Conservation (phyloP, 2,888 invertebrate genomes). For the Keiferia lycopersicella region DNA sequence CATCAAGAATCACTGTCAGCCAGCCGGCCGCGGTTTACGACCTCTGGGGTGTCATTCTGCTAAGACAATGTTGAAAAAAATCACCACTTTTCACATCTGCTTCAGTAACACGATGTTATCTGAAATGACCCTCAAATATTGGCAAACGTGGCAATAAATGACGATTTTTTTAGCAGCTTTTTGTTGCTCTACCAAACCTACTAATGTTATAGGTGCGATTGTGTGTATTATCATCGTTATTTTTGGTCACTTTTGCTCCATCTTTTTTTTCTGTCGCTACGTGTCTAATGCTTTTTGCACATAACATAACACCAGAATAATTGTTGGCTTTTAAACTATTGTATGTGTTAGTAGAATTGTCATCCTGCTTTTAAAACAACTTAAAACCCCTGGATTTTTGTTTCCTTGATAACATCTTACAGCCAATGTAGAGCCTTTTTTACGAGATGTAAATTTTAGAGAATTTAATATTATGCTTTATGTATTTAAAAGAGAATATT, state of each 20-base stretch:
- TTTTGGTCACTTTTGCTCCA: no score
- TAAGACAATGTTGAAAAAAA: neutral
- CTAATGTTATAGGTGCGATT: no score
- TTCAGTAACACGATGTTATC: no score
- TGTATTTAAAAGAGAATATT: no score
- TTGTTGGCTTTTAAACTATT: neutral
- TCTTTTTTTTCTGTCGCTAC: no score
- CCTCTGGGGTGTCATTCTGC: constrained; percentile 42
- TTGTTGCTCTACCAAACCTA: no score
- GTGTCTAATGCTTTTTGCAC: no score
- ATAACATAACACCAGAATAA: no score
- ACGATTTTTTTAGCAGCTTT: no score
- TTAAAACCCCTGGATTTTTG: constrained; percentile 67
- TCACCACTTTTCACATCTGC: neutral
- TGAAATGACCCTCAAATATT: no score
- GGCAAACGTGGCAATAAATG: no score
- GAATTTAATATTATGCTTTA: neutral
- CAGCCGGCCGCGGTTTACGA: constrained; percentile 64
- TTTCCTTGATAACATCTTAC: constrained; percentile 40
- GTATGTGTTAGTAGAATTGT: neutral
- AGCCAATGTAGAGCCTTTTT: constrained; percentile 1
- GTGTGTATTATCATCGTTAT: no score
- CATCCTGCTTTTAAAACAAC: constrained; percentile 50
- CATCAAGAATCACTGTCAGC: constrained; percentile 75
- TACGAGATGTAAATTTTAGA: constrained; percentile 15